These are phyloP conservation scores for Dysdera silvatica DNA, from an alignment of 1,140 invertebrate species.

Conservation along the genomic window DNA sequence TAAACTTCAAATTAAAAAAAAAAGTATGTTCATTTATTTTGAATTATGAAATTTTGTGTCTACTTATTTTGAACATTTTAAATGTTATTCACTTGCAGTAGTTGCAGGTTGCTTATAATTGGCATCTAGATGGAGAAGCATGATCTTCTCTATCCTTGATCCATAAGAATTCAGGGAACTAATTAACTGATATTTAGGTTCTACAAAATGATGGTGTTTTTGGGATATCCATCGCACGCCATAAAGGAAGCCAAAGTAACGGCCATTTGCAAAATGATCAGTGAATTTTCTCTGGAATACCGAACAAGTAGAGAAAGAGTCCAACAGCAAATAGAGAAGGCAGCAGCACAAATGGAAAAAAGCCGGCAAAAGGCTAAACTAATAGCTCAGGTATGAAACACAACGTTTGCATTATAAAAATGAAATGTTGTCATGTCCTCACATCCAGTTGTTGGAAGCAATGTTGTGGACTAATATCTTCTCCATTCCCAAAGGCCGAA, in stretches of 20 bases:
- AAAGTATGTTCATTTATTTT: too few species aligned
- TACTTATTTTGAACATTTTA: too few species aligned
- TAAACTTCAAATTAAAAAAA: too few species aligned
- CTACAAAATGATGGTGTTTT: slow-evolving; percentile 84
- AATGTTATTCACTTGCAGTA: neutral
- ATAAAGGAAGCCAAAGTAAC: slow-evolving; percentile 83
- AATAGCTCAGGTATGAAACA: slow-evolving; percentile 76
- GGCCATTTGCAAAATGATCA: slow-evolving; percentile 84
- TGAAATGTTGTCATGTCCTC: neutral
- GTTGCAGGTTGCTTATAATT: neutral
- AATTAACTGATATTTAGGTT: slow-evolving; percentile 48
- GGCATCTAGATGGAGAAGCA: too few species aligned
- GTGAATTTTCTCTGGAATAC: slow-evolving; percentile 97
- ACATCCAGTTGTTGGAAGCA: neutral
- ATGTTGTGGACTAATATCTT: neutral
- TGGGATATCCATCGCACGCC: slow-evolving; percentile 75
- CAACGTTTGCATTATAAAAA: neutral
- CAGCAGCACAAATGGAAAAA: slow-evolving; percentile 66
- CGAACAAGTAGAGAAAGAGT: slow-evolving; percentile 94
- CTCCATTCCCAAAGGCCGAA: slow-evolving; percentile 55
- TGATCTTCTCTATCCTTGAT: neutral
- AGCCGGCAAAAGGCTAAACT: slow-evolving; percentile 96
- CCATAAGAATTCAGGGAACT: neutral
- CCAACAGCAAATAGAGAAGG: slow-evolving; percentile 90
- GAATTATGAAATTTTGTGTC: too few species aligned